Evolutionary conservation across 2,797 vertebrate genomes (phyloP).

Genomic region (Coranthus polyacanthus): DNA sequence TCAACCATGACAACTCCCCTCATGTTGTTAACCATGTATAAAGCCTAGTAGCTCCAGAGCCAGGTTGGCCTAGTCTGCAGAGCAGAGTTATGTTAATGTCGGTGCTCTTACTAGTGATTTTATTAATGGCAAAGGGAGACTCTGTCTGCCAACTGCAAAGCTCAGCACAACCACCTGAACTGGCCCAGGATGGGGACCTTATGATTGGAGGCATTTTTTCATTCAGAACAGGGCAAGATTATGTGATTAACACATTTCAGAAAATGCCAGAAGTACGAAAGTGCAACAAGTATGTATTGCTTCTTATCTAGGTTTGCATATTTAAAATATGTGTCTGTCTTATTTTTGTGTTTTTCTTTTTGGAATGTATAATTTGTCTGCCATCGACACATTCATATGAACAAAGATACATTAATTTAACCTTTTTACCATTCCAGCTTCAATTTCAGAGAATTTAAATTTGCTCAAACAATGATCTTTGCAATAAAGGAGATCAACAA

Average conservation of each 20-base stretch:
- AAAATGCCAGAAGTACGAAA: constrained; percentile 70
- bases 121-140: constrained; percentile 55
- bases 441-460: constrained; percentile 86
- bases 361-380: constrained; percentile 1
- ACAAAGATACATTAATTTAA: background rate
- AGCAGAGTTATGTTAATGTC: constrained; percentile 65
- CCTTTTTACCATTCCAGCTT: constrained; percentile 69
- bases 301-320: background rate
- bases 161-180: constrained; percentile 70
- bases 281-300: constrained; percentile 81
- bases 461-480: constrained; percentile 84
- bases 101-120: constrained; percentile 59
- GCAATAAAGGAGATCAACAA: constrained; percentile 85
- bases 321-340: background rate
- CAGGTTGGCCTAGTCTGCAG: constrained; percentile 13
- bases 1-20: constrained; percentile 36
- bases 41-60: constrained; percentile 27
- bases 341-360: background rate
- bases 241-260: constrained; percentile 74
- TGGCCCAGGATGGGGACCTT: constrained; percentile 80
- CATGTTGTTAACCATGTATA: constrained; percentile 55
- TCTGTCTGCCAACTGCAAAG: constrained; percentile 68
- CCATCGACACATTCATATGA: background rate
- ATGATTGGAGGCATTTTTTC: constrained; percentile 87
- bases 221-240: constrained; percentile 80